A percentile compares a stretch with the other conserved stretches of the same genome.
Evolutionary conservation across 2,888 invertebrate genomes (phyloP).

Genomic region (Pegoplata infirma): DNA sequence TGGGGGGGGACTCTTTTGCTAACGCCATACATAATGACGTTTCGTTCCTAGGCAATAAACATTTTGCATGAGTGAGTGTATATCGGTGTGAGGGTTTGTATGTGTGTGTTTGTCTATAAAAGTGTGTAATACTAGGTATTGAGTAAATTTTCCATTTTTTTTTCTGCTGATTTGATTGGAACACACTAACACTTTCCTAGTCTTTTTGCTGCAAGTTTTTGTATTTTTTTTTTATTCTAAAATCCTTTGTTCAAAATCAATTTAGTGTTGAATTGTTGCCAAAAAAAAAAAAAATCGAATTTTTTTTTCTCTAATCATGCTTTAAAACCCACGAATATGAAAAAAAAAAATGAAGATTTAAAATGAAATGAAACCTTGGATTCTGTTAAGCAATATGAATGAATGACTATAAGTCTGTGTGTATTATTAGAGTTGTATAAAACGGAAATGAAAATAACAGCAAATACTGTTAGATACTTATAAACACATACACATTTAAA

Average conservation of each 20-base stretch:
- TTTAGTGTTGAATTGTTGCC: conserved; percentile 77
- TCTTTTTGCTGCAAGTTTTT: neutral
- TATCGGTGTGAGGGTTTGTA: neutral
- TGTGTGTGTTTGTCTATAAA: neutral
- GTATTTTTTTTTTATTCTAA: conserved; percentile 10
- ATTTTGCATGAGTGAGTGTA: neutral
- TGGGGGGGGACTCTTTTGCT: conserved; percentile 5
- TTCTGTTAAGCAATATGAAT: conserved; percentile 24
- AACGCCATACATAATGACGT: conserved; percentile 24
- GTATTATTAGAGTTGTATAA: conserved; percentile 33
- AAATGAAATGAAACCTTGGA: conserved; percentile 40
- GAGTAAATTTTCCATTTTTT: neutral
- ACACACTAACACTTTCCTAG: conserved; percentile 2
- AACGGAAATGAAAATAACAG: conserved; percentile 50
- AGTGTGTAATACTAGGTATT: neutral
- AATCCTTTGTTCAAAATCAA: conserved; percentile 75
- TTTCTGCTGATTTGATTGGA: conserved; percentile 34
- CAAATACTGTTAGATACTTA: neutral
- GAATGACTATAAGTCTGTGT: neutral
- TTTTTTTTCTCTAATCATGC: conserved; percentile 41
- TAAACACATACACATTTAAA: conserved; percentile 6
- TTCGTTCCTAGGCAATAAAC: conserved; percentile 28
- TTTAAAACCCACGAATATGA: conserved; percentile 31
- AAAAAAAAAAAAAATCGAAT: conserved; percentile 66
- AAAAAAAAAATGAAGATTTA: conserved; percentile 38